These are phyloP conservation scores for Pantelozetes paolii DNA, from an alignment of 2,888 invertebrate genomes.

Conservation along the genomic window DNA sequence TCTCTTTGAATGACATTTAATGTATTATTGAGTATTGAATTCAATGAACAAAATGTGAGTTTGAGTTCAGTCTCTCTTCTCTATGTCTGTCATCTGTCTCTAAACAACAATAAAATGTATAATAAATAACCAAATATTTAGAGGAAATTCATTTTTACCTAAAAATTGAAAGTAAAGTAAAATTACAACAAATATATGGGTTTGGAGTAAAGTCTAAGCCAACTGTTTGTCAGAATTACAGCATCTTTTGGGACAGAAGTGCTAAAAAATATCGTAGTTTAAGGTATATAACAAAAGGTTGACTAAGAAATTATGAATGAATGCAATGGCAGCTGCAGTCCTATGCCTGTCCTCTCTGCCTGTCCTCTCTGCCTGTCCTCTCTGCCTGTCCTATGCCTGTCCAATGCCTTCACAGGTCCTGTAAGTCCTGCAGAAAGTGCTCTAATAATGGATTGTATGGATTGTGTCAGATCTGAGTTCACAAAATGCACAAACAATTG, in stretches of 20 bases:
- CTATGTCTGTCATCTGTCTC: not conserved
- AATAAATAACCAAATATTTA: conserved; percentile 30
- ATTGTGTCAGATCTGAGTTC: conserved; percentile 15
- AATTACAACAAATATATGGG: conserved; percentile 31
- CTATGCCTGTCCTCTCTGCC: not conserved
- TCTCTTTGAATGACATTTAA: conserved; percentile 8
- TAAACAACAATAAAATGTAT: conserved; percentile 21
- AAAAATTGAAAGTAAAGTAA: conserved; percentile 18
- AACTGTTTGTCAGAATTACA: conserved; percentile 8
- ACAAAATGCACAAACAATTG: conserved; percentile 36
- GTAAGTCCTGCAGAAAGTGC: conserved; percentile 21
- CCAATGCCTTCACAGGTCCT: not conserved
- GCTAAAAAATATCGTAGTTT: conserved; percentile 5
- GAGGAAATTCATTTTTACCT: conserved; percentile 18
- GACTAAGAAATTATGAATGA: conserved; percentile 36
- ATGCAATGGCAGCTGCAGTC: conserved; percentile 38
- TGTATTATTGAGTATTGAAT: not conserved
- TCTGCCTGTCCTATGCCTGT: not conserved
- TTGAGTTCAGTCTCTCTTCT: not conserved
- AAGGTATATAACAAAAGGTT: conserved; percentile 24
- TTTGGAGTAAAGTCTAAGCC: conserved; percentile 15
- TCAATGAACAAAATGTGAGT: not conserved
- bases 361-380: not conserved
- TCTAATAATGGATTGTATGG: conserved; percentile 31
- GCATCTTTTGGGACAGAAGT: conserved; percentile 31